phyloP scores from a whole-genome alignment of 2,797 vertebrate genomes.

The Potorous gilbertii region DNA sequence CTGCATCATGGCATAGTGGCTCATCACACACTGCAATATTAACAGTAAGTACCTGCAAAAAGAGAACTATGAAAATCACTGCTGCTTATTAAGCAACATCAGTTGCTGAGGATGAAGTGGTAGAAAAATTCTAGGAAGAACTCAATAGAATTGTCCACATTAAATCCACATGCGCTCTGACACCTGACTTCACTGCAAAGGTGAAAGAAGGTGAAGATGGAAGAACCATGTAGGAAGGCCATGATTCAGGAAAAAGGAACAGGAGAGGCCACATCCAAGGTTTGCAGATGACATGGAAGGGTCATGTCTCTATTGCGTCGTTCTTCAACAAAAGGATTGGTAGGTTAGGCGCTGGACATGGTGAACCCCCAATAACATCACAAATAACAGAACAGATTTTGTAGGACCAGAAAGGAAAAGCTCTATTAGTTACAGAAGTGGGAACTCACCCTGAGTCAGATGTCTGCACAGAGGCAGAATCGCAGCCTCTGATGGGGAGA shows the following conservation, averaged over 20 bases:
- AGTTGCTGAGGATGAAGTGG: background rate
- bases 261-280: background rate
- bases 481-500: background rate
- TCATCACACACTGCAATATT: background rate
- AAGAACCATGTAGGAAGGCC: background rate
- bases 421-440: no score
- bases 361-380: background rate
- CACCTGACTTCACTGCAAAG: background rate
- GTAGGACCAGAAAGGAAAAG: no score
- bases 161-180: background rate
- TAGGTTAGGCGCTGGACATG: background rate
- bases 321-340: background rate
- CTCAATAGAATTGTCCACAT: background rate
- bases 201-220: background rate
- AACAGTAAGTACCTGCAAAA: background rate
- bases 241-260: background rate
- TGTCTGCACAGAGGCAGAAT: background rate
- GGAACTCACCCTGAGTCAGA: background rate
- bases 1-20: no score
- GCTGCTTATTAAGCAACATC: background rate
- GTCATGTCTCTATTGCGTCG: background rate
- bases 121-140: background rate
- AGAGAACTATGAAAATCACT: background rate
- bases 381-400: background rate
- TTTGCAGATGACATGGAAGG: no score